Evolutionary conservation across 2,113 vertebrate genomes (phyloP).

Genomic region (Nymphicus hollandicus): DNA sequence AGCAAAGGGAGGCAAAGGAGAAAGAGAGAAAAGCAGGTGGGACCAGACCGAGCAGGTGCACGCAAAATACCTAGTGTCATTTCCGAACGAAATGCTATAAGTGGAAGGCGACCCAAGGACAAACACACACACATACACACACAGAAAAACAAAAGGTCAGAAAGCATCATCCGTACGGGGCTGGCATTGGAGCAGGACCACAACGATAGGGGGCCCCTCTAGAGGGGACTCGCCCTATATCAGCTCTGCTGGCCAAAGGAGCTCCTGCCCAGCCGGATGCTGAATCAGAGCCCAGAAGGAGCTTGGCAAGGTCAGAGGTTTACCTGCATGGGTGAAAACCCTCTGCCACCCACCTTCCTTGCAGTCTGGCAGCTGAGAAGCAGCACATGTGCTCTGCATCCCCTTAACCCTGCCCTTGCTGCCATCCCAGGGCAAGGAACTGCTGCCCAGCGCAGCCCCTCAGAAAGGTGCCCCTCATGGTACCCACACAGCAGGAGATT

Average conservation of each 20-base stretch:
- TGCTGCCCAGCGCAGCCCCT: background rate
- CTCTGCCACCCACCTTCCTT: background rate
- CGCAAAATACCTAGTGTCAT: conserved; percentile 88
- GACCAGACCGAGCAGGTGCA: conserved; percentile 38
- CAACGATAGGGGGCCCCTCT: background rate
- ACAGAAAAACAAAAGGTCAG: conserved; percentile 78
- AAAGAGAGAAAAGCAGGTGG: conserved; percentile 43
- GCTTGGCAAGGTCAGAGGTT: background rate
- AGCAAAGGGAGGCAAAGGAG: conserved; percentile 21
- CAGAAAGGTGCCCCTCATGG: background rate
- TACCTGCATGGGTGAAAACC: background rate
- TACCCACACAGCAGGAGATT: background rate
- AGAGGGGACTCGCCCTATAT: background rate
- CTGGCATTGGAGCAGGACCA: background rate
- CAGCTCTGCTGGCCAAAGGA: background rate
- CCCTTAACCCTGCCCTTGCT: background rate
- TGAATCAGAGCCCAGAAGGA: background rate
- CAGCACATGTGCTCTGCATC: background rate
- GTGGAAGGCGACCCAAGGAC: conserved; percentile 77
- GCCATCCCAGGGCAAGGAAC: background rate
- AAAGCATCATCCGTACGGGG: background rate
- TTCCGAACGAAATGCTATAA: conserved; percentile 86
- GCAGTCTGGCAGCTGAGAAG: background rate
- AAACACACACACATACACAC: conserved; percentile 75
- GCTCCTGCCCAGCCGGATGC: background rate